Conservation (phyloP, 2,113 vertebrate species). For the Malaclemys terrapin region DNA sequence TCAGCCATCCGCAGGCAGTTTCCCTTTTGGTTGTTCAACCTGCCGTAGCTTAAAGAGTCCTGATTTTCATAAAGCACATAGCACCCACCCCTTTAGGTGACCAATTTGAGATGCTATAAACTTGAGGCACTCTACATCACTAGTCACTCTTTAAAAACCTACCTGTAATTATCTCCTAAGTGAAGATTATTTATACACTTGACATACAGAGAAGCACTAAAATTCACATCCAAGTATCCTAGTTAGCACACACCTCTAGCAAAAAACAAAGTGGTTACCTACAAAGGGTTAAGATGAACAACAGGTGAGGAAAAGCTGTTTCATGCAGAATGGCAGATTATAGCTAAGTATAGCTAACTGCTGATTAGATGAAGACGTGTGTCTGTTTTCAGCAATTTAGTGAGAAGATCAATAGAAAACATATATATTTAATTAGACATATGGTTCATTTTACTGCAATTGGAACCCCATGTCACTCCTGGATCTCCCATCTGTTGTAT, state of each 20-base stretch:
- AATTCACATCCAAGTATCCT: neutral
- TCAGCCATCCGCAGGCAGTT: conserved; percentile 15
- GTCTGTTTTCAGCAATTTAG: conserved; percentile 73
- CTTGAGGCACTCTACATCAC: neutral
- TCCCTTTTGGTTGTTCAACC: neutral
- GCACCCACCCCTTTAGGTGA: conserved; percentile 28
- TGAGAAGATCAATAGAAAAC: conserved; percentile 65
- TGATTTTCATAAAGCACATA: conserved; percentile 53
- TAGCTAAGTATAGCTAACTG: conserved; percentile 54
- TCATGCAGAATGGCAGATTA: neutral
- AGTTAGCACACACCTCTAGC: conserved; percentile 2
- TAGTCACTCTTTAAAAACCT: conserved; percentile 3
- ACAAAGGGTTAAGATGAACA: neutral
- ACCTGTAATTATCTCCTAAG: neutral
- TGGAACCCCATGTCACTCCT: conserved; percentile 65
- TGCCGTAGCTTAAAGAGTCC: neutral
- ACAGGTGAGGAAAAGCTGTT: conserved; percentile 62
- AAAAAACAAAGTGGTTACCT: neutral
- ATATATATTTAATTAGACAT: conserved; percentile 74
- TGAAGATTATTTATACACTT: neutral
- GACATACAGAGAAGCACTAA: neutral
- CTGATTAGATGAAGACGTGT: conserved; percentile 56
- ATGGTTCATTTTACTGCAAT: conserved; percentile 72
- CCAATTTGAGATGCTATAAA: neutral
- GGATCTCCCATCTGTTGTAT: conserved; percentile 35